phyloP scores from a whole-genome alignment of 37 sponge, comb jelly and placozoan genomes.

The Ianthella basta region DNA sequence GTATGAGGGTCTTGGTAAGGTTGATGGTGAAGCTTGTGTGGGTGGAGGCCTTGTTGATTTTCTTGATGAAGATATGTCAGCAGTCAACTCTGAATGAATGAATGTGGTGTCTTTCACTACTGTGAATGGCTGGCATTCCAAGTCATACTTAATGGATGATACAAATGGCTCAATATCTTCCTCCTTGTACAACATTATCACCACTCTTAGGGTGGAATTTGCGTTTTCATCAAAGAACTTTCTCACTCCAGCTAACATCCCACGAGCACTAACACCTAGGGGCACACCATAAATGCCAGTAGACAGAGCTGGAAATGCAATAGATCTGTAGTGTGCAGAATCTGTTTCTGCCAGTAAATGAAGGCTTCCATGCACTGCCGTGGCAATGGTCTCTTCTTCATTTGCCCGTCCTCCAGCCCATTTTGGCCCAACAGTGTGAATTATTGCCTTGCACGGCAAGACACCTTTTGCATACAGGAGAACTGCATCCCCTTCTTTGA shows the following conservation, averaged over 20 bases:
- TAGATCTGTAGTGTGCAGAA: conserved; percentile 37
- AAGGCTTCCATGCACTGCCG: conserved; percentile 26
- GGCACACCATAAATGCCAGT: conserved; percentile 67
- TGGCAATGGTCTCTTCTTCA: conserved; percentile 33
- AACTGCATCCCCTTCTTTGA: conserved; percentile 55
- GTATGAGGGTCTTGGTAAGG: too few relatives aligned
- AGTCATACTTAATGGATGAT: conserved; percentile 6
- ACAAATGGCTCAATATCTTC: conserved; percentile 13
- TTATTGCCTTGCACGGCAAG: conserved; percentile 61
- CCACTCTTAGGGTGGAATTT: conserved; percentile 6
- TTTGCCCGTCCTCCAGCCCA: conserved; percentile 27
- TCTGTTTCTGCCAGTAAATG: conserved; percentile 15
- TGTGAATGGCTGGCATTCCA: neutral
- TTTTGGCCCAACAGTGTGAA: conserved; percentile 68
- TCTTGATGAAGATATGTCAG: too few relatives aligned
- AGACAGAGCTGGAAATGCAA: conserved; percentile 69
- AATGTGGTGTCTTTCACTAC: too few relatives aligned
- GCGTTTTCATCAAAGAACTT: conserved; percentile 28
- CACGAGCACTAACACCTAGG: conserved; percentile 42
- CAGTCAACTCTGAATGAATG: too few relatives aligned
- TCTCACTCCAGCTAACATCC: conserved; percentile 29
- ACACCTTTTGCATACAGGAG: conserved; percentile 34
- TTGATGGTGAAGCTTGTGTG: too few relatives aligned
- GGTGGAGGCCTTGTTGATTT: too few relatives aligned
- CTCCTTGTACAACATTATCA: conserved; percentile 33